Base-by-base conservation (phyloP, 1,140 invertebrate species). In the Leptestheria dahalacensis region DNA sequence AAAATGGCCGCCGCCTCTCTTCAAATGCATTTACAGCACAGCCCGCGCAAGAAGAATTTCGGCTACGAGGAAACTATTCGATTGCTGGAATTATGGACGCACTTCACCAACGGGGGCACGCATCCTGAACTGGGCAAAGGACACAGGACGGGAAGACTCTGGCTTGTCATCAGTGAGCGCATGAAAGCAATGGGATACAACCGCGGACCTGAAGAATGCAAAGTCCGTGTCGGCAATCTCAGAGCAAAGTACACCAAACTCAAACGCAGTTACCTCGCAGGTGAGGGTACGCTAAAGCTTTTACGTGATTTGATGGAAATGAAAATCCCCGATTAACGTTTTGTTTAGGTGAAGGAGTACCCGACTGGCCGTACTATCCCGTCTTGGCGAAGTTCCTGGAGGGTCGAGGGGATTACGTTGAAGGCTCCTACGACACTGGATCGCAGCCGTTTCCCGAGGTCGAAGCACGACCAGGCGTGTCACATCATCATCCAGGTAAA, bases 181-280 rank as follows among this genome's bases (percentile, higher is more conserved):
- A 60, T 60, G 58, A 60, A 60, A 41, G 58, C 49, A 25, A 52
- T 60, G 48, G 48, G 48, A 48, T 60, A 60, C 49, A 60, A 60
- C 51, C 58, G 58, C 26, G 58, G 58, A 29, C 58, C 58, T 18
- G 58, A 60, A 49, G 58, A 60, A 60, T 60, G 58, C 51, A 60
- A 60, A 60, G 58, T 60, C 48, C 58, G 58, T 28, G 51, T 60
- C 49, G 58, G 58, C 26, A 60, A 60, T 49, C 33, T 60, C 49
- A 60, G 58, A 60, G 58, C 58, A 48, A 60, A 60, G 48, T 60
- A 60, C 51, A 60, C 58, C 50, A 60, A 60, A 60, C 58, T 60
- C 51, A 60, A 60, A 33, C 47, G 58, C 29, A 49, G 58, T 28
- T 60, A 60, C 28, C 51, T 60, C 25, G 25, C 58, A 24, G 58